phyloP scores from a whole-genome alignment of 1,140 invertebrate genomes.

The Drosophila kurseongensis region DNA sequence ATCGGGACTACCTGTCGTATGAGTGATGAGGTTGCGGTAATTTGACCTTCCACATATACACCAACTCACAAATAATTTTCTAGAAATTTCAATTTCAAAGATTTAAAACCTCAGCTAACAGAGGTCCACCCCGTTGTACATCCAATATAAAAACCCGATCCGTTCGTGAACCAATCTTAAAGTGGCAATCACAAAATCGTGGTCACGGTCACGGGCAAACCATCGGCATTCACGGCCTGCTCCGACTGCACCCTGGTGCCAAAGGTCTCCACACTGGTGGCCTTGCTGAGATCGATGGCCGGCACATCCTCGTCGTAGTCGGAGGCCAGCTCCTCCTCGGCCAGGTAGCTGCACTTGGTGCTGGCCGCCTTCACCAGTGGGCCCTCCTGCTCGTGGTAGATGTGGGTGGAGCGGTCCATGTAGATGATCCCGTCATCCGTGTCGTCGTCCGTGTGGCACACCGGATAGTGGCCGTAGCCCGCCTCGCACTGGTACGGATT shows the following conservation, averaged over 20 bases:
- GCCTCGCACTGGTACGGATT: constrained; percentile 81
- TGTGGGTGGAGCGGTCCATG: constrained; percentile 66
- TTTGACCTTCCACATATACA: too few relatives aligned
- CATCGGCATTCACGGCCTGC: constrained; percentile 69
- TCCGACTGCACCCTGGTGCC: constrained; percentile 64
- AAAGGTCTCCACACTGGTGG: constrained; percentile 71
- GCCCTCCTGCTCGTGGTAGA: constrained; percentile 36
- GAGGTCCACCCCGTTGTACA: constrained; percentile 11
- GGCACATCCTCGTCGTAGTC: constrained; percentile 82
- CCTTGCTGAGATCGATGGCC: constrained; percentile 76
- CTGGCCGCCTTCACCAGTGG: constrained; percentile 7
- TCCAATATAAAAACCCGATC: constrained; percentile 26
- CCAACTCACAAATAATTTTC: too few relatives aligned
- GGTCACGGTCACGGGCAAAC: constrained; percentile 75
- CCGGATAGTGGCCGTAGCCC: constrained; percentile 74
- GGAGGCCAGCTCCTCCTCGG: constrained; percentile 70
- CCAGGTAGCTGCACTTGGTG: constrained; percentile 64
- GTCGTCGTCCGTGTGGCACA: constrained; percentile 66
- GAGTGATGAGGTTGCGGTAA: too few relatives aligned
- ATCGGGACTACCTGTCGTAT: too few relatives aligned
- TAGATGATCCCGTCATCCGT: constrained; percentile 79
- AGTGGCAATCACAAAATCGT: constrained; percentile 81
- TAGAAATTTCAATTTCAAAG: not conserved
- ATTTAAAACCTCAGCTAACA: not conserved
- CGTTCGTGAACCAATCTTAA: constrained; percentile 11